Conservation (phyloP, 1,140 invertebrate species). For the Pissodes strobi region DNA sequence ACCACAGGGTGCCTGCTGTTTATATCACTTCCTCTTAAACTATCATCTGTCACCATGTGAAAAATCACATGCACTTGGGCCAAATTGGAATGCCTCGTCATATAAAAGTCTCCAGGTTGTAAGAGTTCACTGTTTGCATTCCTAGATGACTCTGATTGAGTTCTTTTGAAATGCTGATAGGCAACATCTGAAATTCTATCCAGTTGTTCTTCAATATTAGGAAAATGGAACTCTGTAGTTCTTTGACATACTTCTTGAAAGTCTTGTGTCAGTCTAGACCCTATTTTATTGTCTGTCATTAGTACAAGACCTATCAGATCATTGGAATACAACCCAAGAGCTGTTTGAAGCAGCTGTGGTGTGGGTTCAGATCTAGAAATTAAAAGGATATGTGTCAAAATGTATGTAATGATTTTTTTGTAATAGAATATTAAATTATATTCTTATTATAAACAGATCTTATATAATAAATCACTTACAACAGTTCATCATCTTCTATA, state of each 20-base stretch:
- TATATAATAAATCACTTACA: constrained; percentile 52
- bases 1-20: constrained; percentile 96
- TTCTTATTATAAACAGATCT: too few relatives aligned
- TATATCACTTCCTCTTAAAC: constrained; percentile 76
- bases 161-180: constrained; percentile 43
- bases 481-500: constrained; percentile 62
- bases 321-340: constrained; percentile 90
- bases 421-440: too few relatives aligned
- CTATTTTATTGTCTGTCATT: constrained; percentile 77
- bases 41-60: constrained; percentile 88
- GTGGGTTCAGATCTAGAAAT: constrained; percentile 62
- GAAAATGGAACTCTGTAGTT: constrained; percentile 89
- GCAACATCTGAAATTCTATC: constrained; percentile 63
- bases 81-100: constrained; percentile 95
- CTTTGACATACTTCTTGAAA: constrained; percentile 66
- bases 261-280: constrained; percentile 73
- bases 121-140: constrained; percentile 60
- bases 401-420: too few relatives aligned
- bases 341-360: constrained; percentile 87
- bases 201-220: constrained; percentile 83
- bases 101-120: constrained; percentile 89
- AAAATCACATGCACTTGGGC: constrained; percentile 93
- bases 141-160: constrained; percentile 40
- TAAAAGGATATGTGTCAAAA: too few relatives aligned
- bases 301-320: constrained; percentile 87